Evolutionary conservation across 2,797 vertebrate genomes (phyloP).

Genomic region (Numenius phaeopus): DNA sequence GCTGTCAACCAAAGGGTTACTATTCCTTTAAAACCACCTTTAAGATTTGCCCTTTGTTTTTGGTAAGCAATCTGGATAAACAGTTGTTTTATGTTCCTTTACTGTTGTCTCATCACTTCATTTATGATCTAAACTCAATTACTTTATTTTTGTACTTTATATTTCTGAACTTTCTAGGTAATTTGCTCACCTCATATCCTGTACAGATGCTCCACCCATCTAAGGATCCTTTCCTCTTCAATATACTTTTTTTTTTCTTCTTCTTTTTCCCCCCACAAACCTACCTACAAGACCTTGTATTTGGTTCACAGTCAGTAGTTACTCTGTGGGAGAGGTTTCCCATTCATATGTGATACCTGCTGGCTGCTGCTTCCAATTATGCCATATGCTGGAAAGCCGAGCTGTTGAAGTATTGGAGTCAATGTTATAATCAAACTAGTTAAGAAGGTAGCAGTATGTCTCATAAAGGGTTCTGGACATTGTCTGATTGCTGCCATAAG

Average conservation of each 20-base stretch:
- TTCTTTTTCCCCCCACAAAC: neutral
- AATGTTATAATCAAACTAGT: conserved; percentile 73
- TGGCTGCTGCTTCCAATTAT: conserved; percentile 79
- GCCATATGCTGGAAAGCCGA: conserved; percentile 60
- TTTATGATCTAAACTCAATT: neutral
- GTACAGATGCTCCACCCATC: neutral
- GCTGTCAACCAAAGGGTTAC: neutral
- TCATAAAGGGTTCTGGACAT: conserved; percentile 59
- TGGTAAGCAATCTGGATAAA: neutral
- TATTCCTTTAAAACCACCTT: neutral
- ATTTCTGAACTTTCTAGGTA: conserved; percentile 19
- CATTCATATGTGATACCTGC: conserved; percentile 67
- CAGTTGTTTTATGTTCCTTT: neutral
- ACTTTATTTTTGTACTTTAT: neutral
- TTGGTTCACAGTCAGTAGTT: conserved; percentile 68
- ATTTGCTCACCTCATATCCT: conserved; percentile 29
- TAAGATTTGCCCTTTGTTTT: neutral
- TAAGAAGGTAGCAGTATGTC: conserved; percentile 54
- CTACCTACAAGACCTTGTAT: conserved; percentile 52
- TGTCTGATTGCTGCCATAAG: conserved; percentile 57
- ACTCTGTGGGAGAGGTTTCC: conserved; percentile 64
- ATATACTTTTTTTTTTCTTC: neutral
- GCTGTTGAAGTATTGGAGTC: conserved; percentile 67
- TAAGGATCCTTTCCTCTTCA: conserved; percentile 48
- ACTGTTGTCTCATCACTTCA: neutral